Evolutionary conservation across 2,113 vertebrate species (phyloP), one percentile per base, ranked within the genome.

Genomic region (Semnopithecus entellus): DNA sequence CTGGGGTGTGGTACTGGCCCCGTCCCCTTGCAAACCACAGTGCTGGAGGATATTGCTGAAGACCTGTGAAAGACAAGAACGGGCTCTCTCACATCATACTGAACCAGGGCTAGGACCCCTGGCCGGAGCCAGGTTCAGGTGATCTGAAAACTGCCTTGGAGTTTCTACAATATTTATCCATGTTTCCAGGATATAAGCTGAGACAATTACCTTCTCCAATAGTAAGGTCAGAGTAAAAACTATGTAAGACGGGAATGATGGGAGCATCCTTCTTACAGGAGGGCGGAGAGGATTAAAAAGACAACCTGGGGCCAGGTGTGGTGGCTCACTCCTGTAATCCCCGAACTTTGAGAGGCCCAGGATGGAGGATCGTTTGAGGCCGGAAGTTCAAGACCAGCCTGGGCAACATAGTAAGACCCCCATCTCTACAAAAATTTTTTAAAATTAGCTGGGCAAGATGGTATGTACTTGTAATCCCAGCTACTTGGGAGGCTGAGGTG

Each of bases 11-110:
- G 98, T 97, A 0, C 98, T 95, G 84, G 98, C 98, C 81, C 98
- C 99, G 12, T 99, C 99, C 75, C 99, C 98, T 88, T 98, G 99
- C 95, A 99, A 98, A 30, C 99, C 99, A 98, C 99, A 99, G 84
- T 99, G 99, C 18, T 97, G 97, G 97, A 99, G 98, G 97, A 99
- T 99, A 12, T 98, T 99, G 98, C 99, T 99, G 96, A 99, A 99
- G 50, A 99, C 99, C 99, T 99, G 79, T 76, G 96, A 30, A 92
- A 48, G 14, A 92, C 40, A 85, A 97, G 81, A 96, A 72, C 4
- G 35, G 30, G 45, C 8, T 7, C 75, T 90, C 0, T 93, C 61
- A 90, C 8, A 88, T 72, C 4, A 43, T 38, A 10, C 2, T 0
- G 4, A 66, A 45, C 27, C 5, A 17, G 23, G 88, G 35, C 57